Evolutionary conservation across 2,113 vertebrate genomes (phyloP), one percentile per base, ranked within the genome.

Genomic region (Pollimyrus isidori): DNA sequence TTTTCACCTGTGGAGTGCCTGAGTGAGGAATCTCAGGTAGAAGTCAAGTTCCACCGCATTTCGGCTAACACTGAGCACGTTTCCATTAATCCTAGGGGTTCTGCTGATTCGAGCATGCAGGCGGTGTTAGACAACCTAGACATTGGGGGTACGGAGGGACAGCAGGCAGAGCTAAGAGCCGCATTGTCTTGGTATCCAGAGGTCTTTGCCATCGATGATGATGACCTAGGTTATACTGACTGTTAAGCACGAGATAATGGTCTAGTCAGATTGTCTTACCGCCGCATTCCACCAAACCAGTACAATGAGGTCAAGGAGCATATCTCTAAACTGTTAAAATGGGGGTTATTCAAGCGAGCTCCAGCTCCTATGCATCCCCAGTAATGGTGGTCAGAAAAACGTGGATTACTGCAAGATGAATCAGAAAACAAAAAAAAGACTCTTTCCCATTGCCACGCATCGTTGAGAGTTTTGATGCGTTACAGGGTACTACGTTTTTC

Each of bases 171-270:
- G 88, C 4, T 89, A 23, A 1, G 53, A 35, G 42, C 5, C 0
- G 26, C 90, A 6, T 30, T 90, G 39, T 17, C 19, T 26, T 58
- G 26, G 30, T 89, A 90, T 13, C n/a, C 48, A 0, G 85, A 90
- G 11, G n/a, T n/a, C n/a, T n/a, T n/a, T n/a, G 85, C 85, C 23
- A 9, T 65, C 0, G 9, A 56, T 3, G 87, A 89, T 11, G 39
- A 90, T 13, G 91, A n/a, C n/a, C n/a, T n/a, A 90, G 90, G 87
- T 5, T 90, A 86, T 53, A 86, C 87, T 23, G 83, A 90, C 6
- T 86, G 88, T 90, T 6, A 13, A 86, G 17, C 88, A 89, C 6
- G 17, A 86, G 86, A 89, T 87, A 46, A 89, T 17, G 49, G 3
- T 11, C 87, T 88, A 1, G 39, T 90, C 1, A 56, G 82, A 9